phyloP scores from a whole-genome alignment of 2,888 invertebrate species.

The Trissonchulus sp. region DNA sequence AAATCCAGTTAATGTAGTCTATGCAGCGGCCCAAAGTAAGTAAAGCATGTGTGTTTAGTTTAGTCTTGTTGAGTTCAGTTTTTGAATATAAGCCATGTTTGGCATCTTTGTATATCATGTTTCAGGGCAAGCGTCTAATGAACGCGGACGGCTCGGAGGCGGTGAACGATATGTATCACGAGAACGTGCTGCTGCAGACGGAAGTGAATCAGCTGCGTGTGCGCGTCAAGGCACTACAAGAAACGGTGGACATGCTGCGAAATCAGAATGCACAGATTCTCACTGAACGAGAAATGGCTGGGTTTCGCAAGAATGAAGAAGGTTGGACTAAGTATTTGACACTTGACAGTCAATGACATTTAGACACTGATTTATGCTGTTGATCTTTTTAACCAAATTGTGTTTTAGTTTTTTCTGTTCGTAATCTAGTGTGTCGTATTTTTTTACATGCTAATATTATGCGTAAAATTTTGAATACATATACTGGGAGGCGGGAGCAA shows the following conservation, averaged over 20 bases:
- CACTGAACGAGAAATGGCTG: slow-evolving; percentile 68
- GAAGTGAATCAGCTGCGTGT: slow-evolving; percentile 80
- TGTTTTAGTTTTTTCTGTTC: neutral
- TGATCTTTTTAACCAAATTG: neutral
- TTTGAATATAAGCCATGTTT: too few species aligned
- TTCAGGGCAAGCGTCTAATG: slow-evolving; percentile 75
- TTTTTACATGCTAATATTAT: too few species aligned
- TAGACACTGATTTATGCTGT: neutral
- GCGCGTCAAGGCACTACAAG: slow-evolving; percentile 85
- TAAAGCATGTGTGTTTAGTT: too few species aligned
- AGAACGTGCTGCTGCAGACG: slow-evolving; percentile 81
- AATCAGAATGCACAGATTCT: slow-evolving; percentile 72
- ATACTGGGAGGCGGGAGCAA: too few species aligned
- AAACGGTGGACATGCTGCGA: slow-evolving; percentile 79
- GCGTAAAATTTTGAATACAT: too few species aligned
- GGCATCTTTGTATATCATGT: too few species aligned
- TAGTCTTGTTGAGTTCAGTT: too few species aligned
- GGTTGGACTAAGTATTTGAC: neutral
- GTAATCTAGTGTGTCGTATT: neutral
- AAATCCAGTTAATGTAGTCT: too few species aligned
- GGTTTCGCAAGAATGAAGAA: slow-evolving; percentile 58
- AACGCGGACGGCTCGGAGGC: slow-evolving; percentile 77
- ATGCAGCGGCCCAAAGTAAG: too few species aligned
- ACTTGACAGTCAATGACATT: neutral
- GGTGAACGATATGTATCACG: slow-evolving; percentile 88